A percentile compares a stretch with the other conserved stretches of the same genome.
These are phyloP conservation scores for Sphecodes monilicornis DNA, from an alignment of 2,888 invertebrate genomes.

Conservation along the genomic window DNA sequence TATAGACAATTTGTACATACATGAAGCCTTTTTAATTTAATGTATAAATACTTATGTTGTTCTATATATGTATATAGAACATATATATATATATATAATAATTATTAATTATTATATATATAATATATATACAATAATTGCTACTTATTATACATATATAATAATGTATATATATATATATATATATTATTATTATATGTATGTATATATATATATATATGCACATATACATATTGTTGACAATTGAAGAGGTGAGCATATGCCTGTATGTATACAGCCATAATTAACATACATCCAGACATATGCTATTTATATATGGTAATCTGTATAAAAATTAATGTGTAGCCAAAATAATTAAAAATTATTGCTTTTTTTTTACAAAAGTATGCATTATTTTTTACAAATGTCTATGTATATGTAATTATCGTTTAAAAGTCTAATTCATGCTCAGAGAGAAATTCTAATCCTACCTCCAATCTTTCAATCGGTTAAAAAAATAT, in stretches of 20 bases:
- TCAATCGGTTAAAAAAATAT: conserved; percentile 47
- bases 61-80: conserved; percentile 31
- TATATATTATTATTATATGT: conserved; percentile 6
- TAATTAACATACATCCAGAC: conserved; percentile 63
- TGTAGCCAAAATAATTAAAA: conserved; percentile 74
- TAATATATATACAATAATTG: conserved; percentile 39
- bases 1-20: conserved; percentile 77
- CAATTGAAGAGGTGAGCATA: conserved; percentile 52
- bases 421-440: conserved; percentile 39
- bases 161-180: conserved; percentile 52
- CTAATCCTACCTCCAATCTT: conserved; percentile 48
- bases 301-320: conserved; percentile 59
- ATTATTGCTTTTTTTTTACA: conserved; percentile 64
- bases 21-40: conserved; percentile 67
- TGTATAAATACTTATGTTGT: conserved; percentile 58
- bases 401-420: conserved; percentile 38
- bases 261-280: conserved; percentile 62
- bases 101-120: conserved; percentile 22
- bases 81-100: conserved; percentile 32
- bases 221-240: conserved; percentile 63
- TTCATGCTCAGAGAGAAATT: conserved; percentile 39
- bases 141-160: conserved; percentile 40
- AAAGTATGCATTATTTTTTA: conserved; percentile 68
- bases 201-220: conserved; percentile 46
- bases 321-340: conserved; percentile 59